A percentile compares a stretch with the other conserved stretches of the same genome.
These are phyloP conservation scores for Myripristis jacobus DNA, from an alignment of 2,797 vertebrate species.

Conservation along the genomic window DNA sequence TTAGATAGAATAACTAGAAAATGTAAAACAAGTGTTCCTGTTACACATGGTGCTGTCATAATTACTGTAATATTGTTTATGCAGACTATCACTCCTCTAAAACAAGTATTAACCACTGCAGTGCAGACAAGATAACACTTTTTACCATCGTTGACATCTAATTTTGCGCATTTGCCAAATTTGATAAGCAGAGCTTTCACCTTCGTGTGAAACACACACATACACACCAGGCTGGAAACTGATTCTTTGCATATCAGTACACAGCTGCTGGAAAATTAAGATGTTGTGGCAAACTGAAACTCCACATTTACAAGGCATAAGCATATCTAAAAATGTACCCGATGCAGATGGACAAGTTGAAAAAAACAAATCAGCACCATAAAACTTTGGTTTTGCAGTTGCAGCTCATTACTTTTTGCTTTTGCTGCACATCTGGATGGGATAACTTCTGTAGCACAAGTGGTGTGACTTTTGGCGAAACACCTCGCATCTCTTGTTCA, in stretches of 20 bases:
- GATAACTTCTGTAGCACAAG: constrained; percentile 1
- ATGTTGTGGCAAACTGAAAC: too few relatives aligned
- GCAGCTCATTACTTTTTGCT: constrained; percentile 6
- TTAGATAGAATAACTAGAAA: constrained; percentile 20
- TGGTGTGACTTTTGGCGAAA: not conserved
- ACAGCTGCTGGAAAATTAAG: too few relatives aligned
- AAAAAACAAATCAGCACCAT: not conserved
- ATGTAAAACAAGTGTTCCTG: not conserved
- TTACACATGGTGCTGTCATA: not conserved
- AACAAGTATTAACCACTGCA: not conserved
- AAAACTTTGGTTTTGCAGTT: not conserved
- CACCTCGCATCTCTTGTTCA: constrained; percentile 1
- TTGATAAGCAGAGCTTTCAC: not conserved
- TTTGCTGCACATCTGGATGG: constrained; percentile 4
- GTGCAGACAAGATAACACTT: not conserved
- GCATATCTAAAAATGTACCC: not conserved
- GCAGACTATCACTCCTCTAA: not conserved
- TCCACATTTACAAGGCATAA: too few relatives aligned
- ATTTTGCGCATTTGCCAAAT: not conserved
- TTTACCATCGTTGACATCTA: not conserved
- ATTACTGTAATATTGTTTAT: too few relatives aligned
- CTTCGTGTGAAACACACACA: not conserved
- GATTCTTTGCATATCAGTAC: not conserved
- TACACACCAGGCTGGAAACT: too few relatives aligned
- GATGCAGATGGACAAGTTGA: not conserved